Base-by-base conservation (phyloP, 2,113 vertebrate genomes). In the Peromyscus leucopus region DNA sequence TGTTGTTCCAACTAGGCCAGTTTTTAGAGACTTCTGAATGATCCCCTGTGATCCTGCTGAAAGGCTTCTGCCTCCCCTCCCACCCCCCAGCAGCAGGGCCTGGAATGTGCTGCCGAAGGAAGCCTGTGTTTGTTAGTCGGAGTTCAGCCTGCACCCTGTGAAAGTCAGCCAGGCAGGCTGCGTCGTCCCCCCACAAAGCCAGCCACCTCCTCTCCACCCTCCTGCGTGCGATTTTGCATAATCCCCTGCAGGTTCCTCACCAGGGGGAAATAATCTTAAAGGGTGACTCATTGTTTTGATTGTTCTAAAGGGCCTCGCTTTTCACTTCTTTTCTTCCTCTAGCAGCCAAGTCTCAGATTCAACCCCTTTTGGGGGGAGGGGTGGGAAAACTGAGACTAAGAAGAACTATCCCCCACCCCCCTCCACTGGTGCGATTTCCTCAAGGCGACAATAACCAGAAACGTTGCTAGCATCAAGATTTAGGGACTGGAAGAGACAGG, bases 211-310 rank as follows among this genome's bases (percentile, higher is more conserved):
- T 65, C 90, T 67, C 33, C 33, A 39, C 75, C 93, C 90, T 33
- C 80, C 89, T 42, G 21, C 24, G 2, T 57, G 74, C 39, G 74
- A 55, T 86, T 82, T 84, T 31, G 17, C 76, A 85, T 84, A 84
- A 96, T 88, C 93, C 96, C 39, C 1, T 0, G 4, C 61, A 95
- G 82, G 65, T 74, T 90, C 67, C 80, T 76, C 96, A 90, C 28
- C 42, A 92, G 22, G 46, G 63, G 85, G 10, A 97, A 82, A 79
- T 90, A 86, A 85, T 55, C 84, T 96, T 72, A 92, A 87, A 84
- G 95, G 96, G 15, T 96, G 96, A 98, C 76, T 98, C 96, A 97
- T 71, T 97, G 95, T 97, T 97, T 96, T 92, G 95, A 92, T 97
- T 96, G 89, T 97, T 97, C 88, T 86, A 89, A 97, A 97, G 94